These are phyloP conservation scores for Irena cyanogastra DNA, from an alignment of 2,113 vertebrate species.

Conservation along the genomic window DNA sequence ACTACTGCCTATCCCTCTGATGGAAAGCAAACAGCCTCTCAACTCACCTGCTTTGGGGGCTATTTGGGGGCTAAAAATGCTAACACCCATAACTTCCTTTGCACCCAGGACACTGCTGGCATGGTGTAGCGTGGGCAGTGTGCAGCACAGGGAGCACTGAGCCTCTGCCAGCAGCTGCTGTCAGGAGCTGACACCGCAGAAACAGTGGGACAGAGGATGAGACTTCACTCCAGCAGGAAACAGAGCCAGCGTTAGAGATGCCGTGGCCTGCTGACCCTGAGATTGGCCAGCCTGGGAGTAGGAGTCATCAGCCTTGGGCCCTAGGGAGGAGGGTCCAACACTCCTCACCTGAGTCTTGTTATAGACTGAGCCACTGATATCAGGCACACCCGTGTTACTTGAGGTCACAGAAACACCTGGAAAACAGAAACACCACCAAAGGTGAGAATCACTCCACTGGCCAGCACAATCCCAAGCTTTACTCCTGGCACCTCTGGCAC, in stretches of 20 bases:
- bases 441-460: not conserved
- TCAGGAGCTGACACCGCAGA: not conserved
- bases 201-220: not conserved
- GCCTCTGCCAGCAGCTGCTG: not conserved
- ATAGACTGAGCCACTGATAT: constrained; percentile 91
- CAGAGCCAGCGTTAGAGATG: not conserved
- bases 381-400: constrained; percentile 85
- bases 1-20: not conserved
- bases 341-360: constrained; percentile 88
- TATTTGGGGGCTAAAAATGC: not conserved
- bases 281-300: not conserved
- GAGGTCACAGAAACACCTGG: constrained; percentile 88
- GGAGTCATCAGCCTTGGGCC: not conserved
- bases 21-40: not conserved
- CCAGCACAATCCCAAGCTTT: rapidly evolving
- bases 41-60: not conserved
- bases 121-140: not conserved
- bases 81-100: not conserved
- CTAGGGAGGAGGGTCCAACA: not conserved
- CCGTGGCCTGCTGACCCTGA: not conserved
- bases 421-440: not conserved
- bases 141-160: not conserved
- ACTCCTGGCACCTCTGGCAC: not conserved
- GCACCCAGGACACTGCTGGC: not conserved
- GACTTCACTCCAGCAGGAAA: not conserved